These are phyloP conservation scores for Sphecodes monilicornis DNA, from an alignment of 2,888 invertebrate genomes.

Conservation along the genomic window DNA sequence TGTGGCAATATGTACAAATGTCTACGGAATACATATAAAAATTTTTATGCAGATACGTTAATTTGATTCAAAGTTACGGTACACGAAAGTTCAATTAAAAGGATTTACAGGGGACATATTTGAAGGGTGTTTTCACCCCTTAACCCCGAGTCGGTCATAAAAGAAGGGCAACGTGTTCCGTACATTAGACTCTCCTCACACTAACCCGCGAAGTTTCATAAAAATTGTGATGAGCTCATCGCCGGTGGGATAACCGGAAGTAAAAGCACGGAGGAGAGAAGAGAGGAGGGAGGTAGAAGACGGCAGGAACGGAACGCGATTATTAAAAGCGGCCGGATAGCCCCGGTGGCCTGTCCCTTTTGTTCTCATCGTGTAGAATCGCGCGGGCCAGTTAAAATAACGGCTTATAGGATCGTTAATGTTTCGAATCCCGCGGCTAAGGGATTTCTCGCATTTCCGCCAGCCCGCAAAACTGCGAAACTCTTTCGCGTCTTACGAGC, in stretches of 20 bases:
- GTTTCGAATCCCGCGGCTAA: slow-evolving; percentile 15
- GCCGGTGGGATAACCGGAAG: slow-evolving; percentile 9
- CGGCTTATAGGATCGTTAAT: slow-evolving; percentile 29
- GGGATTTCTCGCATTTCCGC: slow-evolving; percentile 43
- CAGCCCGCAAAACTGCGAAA: slow-evolving; percentile 23
- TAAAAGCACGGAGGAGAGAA: neutral
- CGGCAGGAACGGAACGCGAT: slow-evolving; percentile 4
- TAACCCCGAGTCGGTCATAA: neutral
- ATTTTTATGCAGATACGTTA: neutral
- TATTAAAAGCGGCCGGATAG: neutral
- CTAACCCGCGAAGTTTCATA: slow-evolving; percentile 3
- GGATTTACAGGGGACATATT: neutral
- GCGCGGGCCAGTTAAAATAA: slow-evolving; percentile 34
- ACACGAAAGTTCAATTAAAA: neutral
- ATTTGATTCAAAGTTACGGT: neutral
- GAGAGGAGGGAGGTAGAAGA: too few relatives aligned
- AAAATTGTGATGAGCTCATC: slow-evolving; percentile 7
- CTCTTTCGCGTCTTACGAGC: slow-evolving; percentile 60
- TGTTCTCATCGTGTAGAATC: slow-evolving; percentile 12
- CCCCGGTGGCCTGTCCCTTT: neutral
- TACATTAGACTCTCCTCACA: neutral
- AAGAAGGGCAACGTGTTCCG: neutral
- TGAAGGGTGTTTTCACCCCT: neutral
- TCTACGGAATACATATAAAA: neutral
- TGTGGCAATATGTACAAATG: neutral